Percentiles rank a stretch among this genome's conserved stretches.
Evolutionary conservation across 2,888 invertebrate species (phyloP).

Genomic region (Pachymerium ferrugineum): DNA sequence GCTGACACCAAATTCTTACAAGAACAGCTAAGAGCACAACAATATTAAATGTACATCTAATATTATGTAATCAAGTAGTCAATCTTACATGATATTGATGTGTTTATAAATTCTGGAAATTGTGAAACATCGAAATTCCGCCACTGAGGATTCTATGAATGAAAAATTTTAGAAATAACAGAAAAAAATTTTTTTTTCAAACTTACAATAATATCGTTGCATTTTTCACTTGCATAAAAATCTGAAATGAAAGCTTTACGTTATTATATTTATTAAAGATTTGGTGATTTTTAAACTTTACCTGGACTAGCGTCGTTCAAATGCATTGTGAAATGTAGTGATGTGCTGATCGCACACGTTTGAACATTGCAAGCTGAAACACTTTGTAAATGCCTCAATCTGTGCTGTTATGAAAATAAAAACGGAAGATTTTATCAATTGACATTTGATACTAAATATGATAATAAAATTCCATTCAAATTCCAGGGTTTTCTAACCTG

Average conservation of each 20-base stretch:
- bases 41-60: not conserved
- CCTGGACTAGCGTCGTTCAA: not conserved
- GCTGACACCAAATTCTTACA: constrained; percentile 10
- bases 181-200: not conserved
- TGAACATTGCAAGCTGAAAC: constrained; percentile 12
- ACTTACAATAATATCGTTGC: not conserved
- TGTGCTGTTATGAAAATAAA: constrained; percentile 16
- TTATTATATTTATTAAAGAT: not conserved
- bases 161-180: not conserved
- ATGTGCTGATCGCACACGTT: not conserved
- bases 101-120: constrained; percentile 18
- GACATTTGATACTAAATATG: not conserved
- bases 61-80: not conserved
- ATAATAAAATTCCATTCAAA: not conserved
- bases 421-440: not conserved
- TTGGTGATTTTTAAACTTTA: not conserved
- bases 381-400: constrained; percentile 5
- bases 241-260: not conserved
- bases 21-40: not conserved
- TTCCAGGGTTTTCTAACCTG: not conserved
- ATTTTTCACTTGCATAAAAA: constrained; percentile 17
- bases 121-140: constrained; percentile 30
- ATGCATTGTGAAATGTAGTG: constrained; percentile 9
- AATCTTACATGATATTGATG: constrained; percentile 27
- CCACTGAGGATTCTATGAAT: constrained; percentile 33